These are phyloP conservation scores for Drosophila subobscura DNA, from an alignment of 1,140 invertebrate species.

Conservation along the genomic window DNA sequence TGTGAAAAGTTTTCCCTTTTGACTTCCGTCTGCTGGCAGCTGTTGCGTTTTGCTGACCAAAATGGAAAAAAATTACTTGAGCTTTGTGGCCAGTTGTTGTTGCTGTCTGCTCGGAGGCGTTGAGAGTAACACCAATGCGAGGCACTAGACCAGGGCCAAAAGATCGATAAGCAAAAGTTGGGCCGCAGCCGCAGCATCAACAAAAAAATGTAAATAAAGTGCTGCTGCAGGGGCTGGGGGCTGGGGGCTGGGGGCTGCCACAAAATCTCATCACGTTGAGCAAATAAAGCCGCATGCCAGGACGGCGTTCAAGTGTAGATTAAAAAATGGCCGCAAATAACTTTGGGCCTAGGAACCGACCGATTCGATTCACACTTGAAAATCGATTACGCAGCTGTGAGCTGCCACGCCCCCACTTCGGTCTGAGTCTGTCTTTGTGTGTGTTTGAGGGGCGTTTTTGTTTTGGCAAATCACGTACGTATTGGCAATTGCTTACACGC, in stretches of 20 bases:
- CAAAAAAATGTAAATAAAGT: constrained; percentile 73
- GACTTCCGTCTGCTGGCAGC: constrained; percentile 35
- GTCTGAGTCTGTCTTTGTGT: background rate
- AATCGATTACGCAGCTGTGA: constrained; percentile 71
- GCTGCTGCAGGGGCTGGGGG: constrained; percentile 6
- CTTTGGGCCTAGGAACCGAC: constrained; percentile 42
- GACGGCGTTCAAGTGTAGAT: constrained; percentile 74
- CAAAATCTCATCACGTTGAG: constrained; percentile 81
- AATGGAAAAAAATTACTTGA: constrained; percentile 24
- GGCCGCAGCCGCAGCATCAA: background rate
- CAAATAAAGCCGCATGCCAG: constrained; percentile 72
- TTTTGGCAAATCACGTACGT: constrained; percentile 60
- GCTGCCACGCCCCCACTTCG: constrained; percentile 28
- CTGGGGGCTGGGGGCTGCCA: constrained; percentile 30
- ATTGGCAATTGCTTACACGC: constrained; percentile 64
- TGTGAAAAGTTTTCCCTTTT: constrained; percentile 40
- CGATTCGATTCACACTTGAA: constrained; percentile 56
- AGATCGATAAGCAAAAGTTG: constrained; percentile 62
- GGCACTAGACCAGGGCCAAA: constrained; percentile 28
- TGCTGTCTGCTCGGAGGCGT: constrained; percentile 44
- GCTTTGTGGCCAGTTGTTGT: constrained; percentile 28
- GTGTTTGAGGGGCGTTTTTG: constrained; percentile 24
- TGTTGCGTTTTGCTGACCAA: constrained; percentile 33
- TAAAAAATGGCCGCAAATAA: constrained; percentile 79
- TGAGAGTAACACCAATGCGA: constrained; percentile 27